Percentiles rank a stretch among this genome's conserved stretches.
Conservation (phyloP, 2,888 invertebrate species). For the Pachycephus smyrnensis region DNA sequence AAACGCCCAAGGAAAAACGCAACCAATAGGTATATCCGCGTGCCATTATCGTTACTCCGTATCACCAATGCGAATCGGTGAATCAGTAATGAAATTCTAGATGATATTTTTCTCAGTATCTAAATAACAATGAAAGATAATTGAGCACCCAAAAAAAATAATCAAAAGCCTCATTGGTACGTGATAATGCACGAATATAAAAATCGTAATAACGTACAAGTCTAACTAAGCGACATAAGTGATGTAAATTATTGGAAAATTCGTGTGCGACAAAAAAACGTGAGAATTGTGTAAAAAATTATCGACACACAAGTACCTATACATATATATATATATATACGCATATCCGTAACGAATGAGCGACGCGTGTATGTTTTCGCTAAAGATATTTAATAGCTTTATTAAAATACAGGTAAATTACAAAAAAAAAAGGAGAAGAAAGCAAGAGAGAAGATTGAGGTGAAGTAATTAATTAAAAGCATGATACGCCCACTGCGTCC, state of each 20-base stretch:
- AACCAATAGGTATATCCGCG: background rate
- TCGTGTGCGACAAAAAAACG: background rate
- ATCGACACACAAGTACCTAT: background rate
- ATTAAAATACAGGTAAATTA: slow-evolving; percentile 12
- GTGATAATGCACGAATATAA: background rate
- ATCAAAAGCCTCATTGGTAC: background rate
- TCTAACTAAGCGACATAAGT: background rate
- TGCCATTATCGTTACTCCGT: background rate
- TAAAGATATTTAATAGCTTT: slow-evolving; percentile 21
- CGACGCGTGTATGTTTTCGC: slow-evolving; percentile 16
- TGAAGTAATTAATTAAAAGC: background rate
- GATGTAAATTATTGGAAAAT: background rate
- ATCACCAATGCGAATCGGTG: background rate
- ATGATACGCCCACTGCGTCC: background rate
- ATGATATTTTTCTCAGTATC: background rate
- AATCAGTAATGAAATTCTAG: background rate
- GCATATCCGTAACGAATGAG: background rate
- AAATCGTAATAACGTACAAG: background rate
- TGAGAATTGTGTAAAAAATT: background rate
- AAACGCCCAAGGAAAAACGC: slow-evolving; percentile 1
- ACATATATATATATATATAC: background rate
- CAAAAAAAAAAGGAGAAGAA: slow-evolving; percentile 4
- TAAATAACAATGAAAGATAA: background rate
- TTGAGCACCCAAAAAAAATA: background rate
- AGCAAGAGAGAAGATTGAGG: background rate